These are phyloP conservation scores for Ophioninae sp. DNA, from an alignment of 2,888 invertebrate genomes.

Conservation along the genomic window DNA sequence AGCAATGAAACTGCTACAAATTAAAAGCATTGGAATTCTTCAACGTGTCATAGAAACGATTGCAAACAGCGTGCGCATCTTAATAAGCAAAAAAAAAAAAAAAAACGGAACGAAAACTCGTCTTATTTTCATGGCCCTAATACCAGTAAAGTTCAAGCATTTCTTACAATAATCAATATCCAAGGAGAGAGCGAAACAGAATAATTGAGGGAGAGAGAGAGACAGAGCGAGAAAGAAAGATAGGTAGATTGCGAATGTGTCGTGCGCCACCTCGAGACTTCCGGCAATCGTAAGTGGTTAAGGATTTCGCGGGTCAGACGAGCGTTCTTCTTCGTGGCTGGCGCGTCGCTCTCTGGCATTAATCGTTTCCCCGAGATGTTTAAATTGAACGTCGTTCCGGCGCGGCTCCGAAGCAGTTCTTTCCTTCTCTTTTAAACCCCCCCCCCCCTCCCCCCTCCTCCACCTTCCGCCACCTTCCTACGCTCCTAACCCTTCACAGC, in stretches of 20 bases:
- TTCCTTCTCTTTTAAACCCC: conserved; percentile 36
- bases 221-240: background rate
- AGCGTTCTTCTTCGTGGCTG: conserved; percentile 45
- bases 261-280: conserved; percentile 54
- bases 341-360: conserved; percentile 57
- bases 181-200: background rate
- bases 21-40: background rate
- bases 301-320: conserved; percentile 58
- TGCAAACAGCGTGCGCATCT: background rate
- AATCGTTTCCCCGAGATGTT: conserved; percentile 65
- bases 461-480: background rate
- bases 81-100: background rate
- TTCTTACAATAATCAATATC: background rate
- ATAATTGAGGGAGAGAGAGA: conserved; percentile 34
- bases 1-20: background rate
- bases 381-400: conserved; percentile 66
- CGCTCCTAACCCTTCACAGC: conserved; percentile 2
- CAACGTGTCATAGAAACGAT: background rate
- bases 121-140: background rate
- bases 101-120: background rate
- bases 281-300: conserved; percentile 59
- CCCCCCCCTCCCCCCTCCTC: too few species aligned
- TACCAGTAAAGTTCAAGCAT: background rate
- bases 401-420: conserved; percentile 52
- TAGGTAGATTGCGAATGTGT: conserved; percentile 27